These are phyloP conservation scores for Alviniconcha marisindica DNA, from an alignment of 1,140 invertebrate species.

Conservation along the genomic window DNA sequence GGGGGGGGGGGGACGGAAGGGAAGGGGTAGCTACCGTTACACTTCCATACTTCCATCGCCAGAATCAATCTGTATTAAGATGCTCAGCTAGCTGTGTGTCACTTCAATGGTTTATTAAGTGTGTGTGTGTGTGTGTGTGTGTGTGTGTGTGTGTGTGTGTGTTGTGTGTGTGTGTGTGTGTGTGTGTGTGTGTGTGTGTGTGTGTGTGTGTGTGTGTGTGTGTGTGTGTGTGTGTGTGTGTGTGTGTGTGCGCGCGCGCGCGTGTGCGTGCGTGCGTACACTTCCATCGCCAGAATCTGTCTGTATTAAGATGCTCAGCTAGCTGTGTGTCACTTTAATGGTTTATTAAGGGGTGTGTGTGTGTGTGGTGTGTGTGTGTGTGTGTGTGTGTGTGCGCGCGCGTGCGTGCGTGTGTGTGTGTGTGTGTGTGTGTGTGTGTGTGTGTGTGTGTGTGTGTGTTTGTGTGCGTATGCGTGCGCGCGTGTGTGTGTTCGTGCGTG, in stretches of 20 bases:
- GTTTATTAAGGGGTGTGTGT: background rate
- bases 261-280: no score
- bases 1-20: background rate
- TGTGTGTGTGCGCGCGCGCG: no score
- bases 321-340: no score
- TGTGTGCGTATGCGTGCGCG: background rate
- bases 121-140: background rate
- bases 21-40: no score
- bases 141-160: background rate
- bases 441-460: background rate
- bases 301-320: no score
- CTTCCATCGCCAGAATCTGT: no score
- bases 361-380: background rate
- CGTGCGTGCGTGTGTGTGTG: slow-evolving; percentile 1
- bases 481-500: background rate
- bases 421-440: slow-evolving; percentile 23
- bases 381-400: background rate
- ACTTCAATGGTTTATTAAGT: no score
- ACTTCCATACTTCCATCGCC: no score
- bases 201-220: slow-evolving; percentile 19
- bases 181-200: slow-evolving; percentile 17
- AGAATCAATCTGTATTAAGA: no score
- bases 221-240: slow-evolving; percentile 20
- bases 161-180: slow-evolving; percentile 11
- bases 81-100: background rate